Evolutionary conservation across 2,888 invertebrate species (phyloP), one percentile per base, ranked within the genome.

Genomic region (Agrenia bidenticulata): DNA sequence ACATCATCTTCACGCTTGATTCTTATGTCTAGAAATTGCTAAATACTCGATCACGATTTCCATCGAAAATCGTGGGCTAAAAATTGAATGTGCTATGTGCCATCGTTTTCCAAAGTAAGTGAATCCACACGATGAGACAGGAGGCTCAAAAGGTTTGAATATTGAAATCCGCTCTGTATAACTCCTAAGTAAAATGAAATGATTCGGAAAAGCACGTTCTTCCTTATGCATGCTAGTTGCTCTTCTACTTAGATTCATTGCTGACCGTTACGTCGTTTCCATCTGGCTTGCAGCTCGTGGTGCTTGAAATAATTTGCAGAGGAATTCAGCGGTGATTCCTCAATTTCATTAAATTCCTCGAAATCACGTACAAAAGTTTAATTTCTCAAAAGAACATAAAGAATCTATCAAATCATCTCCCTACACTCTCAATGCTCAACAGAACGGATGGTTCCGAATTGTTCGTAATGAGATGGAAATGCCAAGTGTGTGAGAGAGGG

Each of bases 161-260:
- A 32, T 32, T 32, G 32, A 32, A 32, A 32, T 32, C 4, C 4
- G 32, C 5, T 32, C 32, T n/a, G n/a, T n/a, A n/a, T 32, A 32
- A 32, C 32, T 32, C 5, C 32, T 32, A 11, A 32, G 32, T 32
- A 11, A 45, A 19, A 45, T 45, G 7, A 19, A 51, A 51, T 15
- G n/a, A 51, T 21, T 21, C 51, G 51, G 19, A 51, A 51, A 51
- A 15, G 51, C 51, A 51, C 51, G 51, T 51, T 21, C 51, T 51
- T 13, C 5, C 13, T 15, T 26, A 4, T 19, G 24, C 26, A 4
- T 19, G 45, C 9, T 5, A 45, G 45, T 45, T 15, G 45, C 15
- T 9, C 45, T 45, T 19, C 32, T 11, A 4, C 11, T 5, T 45
- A 5, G 15, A 45, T 51, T n/a, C n/a, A n/a, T n/a, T n/a, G n/a